Base-by-base conservation (phyloP, 2,113 vertebrate genomes). In the Mastomys natalensis region DNA sequence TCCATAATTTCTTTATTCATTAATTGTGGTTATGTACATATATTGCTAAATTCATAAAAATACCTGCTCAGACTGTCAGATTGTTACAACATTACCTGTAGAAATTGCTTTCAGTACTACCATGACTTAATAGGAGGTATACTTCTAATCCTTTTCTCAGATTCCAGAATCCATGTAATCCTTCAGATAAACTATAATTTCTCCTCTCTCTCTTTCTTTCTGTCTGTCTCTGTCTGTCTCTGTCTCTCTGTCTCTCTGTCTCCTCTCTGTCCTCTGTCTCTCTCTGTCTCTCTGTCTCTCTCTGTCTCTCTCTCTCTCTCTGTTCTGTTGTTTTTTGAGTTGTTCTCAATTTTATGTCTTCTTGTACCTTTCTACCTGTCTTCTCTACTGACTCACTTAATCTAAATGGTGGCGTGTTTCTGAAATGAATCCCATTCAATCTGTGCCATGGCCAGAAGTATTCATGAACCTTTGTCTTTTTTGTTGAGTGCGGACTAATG, bases 121-220 rank as follows among this genome's bases (percentile, higher is more conserved):
- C n/a, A 43, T 72, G 73, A 93, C 64, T 70, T 76, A 45, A n/a
- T 60, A 6, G 34, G 3, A 82, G 43, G 37, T 55, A 51, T 21
- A 70, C 19, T 45, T 97, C 78, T 66, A 78, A 81, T 87, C 91
- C 26, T 53, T 62, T 89, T 85, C 97, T 91, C 92, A 80, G 73
- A 74, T 81, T 24, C 0, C 0, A 81, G 94, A 87, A 97, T 70
- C 91, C 76, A 93, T 96, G 0, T 31, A 74, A 62, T 62, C 73
- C 31, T 95, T 97, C 95, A 89, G 96, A 92, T 91, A 98, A 92
- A 81, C n/a, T 95, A 64, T 91, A 97, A 93, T 78, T 13, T n/a
- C 34, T 72, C 68, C 68, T 72, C 68, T 72, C 13, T 74, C 72
- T 74, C n/a, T 73, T 8, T 73, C 72, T 77, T 29, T 51, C 29